Base-by-base conservation (phyloP, 2,797 vertebrate genomes). In the Notamacropus eugenii region DNA sequence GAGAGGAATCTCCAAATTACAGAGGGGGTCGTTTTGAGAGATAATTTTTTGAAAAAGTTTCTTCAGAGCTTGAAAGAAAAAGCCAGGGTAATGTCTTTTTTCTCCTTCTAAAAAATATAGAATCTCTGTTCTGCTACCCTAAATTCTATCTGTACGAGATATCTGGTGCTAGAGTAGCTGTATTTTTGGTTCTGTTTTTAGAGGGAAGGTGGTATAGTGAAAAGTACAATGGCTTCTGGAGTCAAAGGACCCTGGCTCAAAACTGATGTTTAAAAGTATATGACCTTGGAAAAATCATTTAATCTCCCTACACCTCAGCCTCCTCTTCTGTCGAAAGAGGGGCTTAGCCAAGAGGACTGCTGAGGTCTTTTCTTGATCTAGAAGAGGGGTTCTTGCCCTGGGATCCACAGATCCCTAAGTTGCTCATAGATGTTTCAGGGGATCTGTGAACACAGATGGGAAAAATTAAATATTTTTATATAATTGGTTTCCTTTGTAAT, bases 111-210 rank as follows among this genome's bases (percentile, higher is more conserved):
- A 96, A 19, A 97, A 92, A 95, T 57, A 95, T 90, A 95, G 0
- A 95, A 94, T 90, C 91, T 22, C 40, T 14, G 13, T 46, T 82
- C 9, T 82, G 93, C 55, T 11, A 90, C 90, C 40, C 92, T 1
- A 56, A 24, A 95, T 97, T 97, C 92, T 93, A 95, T 40, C 82
- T 90, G 93, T 94, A 96, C 12, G 92, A 96, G 96, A 52, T 52
- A 52, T 52, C 50, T 91, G 29, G 16, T 91, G 92, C 92, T 95
- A 74, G 13, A 50, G 46, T 93, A 82, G 93, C 92, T 22, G 46
- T 57, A 56, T 93, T 95, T 94, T 96, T 95, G 27, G 22, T 82
- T 55, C 94, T 90, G 74, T 56, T 95, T 95, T 58, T 94, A 54
- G 74, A 82, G 19, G 22, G 74, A 82, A 82, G 16, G 22, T 46